phyloP scores from a whole-genome alignment of 1,140 invertebrate species.

The Zaprionus capensis region DNA sequence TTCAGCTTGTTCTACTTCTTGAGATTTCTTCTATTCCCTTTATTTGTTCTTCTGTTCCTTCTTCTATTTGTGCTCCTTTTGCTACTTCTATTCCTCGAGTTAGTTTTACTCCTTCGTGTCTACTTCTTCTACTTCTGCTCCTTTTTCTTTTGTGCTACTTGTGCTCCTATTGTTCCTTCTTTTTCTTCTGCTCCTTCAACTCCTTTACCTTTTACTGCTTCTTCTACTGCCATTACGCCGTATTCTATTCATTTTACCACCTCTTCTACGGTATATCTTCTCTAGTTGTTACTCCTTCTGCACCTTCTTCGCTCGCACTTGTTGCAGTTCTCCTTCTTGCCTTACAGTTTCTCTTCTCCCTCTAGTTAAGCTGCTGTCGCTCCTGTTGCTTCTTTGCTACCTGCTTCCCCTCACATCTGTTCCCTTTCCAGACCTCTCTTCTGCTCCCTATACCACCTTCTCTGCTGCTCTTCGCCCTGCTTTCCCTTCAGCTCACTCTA shows the following conservation, averaged over 20 bases:
- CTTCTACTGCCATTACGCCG: too few relatives aligned
- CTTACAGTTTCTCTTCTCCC: not conserved
- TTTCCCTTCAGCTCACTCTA: too few relatives aligned
- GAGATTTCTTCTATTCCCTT: too few relatives aligned
- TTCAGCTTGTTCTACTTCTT: too few relatives aligned
- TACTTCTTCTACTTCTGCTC: not conserved
- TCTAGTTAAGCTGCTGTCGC: not conserved
- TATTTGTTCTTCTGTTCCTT: too few relatives aligned
- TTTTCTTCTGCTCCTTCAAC: not conserved
- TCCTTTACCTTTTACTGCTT: too few relatives aligned
- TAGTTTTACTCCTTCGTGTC: not conserved
- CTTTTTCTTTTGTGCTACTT: too few relatives aligned
- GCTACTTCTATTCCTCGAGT: not conserved
- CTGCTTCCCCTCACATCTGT: not conserved
- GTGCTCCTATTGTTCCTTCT: too few relatives aligned
- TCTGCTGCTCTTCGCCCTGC: not conserved
- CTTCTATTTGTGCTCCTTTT: too few relatives aligned
- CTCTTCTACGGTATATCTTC: not conserved
- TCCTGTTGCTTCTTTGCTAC: not conserved
- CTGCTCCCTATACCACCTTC: not conserved
- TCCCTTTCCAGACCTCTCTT: not conserved
- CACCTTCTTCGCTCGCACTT: not conserved
- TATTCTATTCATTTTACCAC: not conserved
- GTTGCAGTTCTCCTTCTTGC: not conserved
- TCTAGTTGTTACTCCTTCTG: not conserved